Percentiles rank a stretch among this genome's conserved stretches.
phyloP scores from a whole-genome alignment of 1,140 invertebrate genomes.

The Hylyphantes graminicola region DNA sequence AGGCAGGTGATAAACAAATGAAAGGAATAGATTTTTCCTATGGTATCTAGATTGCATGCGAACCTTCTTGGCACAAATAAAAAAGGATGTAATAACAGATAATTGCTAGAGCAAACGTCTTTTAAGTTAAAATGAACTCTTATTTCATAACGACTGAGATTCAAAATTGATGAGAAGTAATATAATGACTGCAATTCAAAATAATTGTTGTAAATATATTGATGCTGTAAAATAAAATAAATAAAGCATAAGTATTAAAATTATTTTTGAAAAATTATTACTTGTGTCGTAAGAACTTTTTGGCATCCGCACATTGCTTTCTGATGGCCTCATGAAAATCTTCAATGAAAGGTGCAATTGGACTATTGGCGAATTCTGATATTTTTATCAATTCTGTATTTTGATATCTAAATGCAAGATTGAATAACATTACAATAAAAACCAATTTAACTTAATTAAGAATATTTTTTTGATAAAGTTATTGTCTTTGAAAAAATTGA shows the following conservation, averaged over 20 bases:
- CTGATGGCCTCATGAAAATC: conserved; percentile 11
- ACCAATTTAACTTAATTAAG: neutral
- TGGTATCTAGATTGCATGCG: neutral
- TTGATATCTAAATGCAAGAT: conserved; percentile 22
- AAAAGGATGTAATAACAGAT: too few species aligned
- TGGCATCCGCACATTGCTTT: conserved; percentile 3
- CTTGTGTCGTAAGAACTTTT: neutral
- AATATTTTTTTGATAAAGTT: neutral
- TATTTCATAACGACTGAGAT: too few species aligned
- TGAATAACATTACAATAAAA: neutral
- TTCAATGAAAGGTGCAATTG: conserved; percentile 21
- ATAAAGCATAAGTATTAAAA: neutral
- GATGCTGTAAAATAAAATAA: too few species aligned
- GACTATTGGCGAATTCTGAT: conserved; percentile 21
- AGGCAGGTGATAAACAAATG: neutral
- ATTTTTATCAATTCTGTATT: conserved; percentile 5
- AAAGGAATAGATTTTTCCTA: neutral
- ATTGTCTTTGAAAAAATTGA: neutral
- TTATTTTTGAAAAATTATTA: neutral
- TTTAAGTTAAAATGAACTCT: too few species aligned
- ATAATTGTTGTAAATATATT: too few species aligned
- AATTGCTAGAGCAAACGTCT: too few species aligned
- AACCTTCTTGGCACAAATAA: neutral
- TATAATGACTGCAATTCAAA: neutral
- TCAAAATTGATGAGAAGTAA: too few species aligned